phyloP scores from a whole-genome alignment of 2,888 invertebrate species.

The Pyrrhosoma nymphula region DNA sequence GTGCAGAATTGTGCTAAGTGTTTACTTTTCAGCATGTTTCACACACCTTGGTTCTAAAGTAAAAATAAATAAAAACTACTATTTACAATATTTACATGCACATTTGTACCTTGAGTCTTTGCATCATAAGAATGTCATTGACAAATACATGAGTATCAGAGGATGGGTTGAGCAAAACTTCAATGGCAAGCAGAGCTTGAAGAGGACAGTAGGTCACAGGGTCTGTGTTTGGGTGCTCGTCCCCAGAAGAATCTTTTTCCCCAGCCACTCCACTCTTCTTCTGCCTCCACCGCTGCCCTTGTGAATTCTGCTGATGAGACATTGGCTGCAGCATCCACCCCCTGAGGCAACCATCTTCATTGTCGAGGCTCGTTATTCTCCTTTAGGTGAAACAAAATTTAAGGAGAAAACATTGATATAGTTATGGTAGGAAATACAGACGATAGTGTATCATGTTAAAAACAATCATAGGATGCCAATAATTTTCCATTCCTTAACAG shows the following conservation, averaged over 20 bases:
- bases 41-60: too few species aligned
- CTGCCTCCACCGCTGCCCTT: constrained; percentile 22
- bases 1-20: too few species aligned
- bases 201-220: constrained; percentile 85
- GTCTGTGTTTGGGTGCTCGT: constrained; percentile 77
- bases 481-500: too few species aligned
- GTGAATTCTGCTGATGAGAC: neutral
- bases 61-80: too few species aligned
- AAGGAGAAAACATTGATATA: neutral
- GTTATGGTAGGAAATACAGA: too few species aligned
- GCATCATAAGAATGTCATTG: constrained; percentile 90
- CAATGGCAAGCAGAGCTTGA: constrained; percentile 90
- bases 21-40: too few species aligned
- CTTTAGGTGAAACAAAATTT: neutral
- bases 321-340: constrained; percentile 45
- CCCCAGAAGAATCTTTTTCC: constrained; percentile 43
- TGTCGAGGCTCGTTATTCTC: constrained; percentile 45
- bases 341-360: constrained; percentile 57
- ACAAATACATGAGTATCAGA: constrained; percentile 90
- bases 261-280: neutral
- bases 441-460: too few species aligned
- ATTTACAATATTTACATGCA: neutral
- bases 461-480: too few species aligned
- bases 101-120: constrained; percentile 85
- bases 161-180: constrained; percentile 91